Evolutionary conservation across 1,140 invertebrate species (phyloP).

Genomic region (Drosophila melanogaster): Release_6_plus_ISO1_MT NT_033779.5:6188501-6189000

Average conservation of each 20-base stretch:
- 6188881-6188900: constrained; percentile 81
- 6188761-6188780: constrained; percentile 18
- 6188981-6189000: constrained; percentile 79
- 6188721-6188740: too few relatives aligned
- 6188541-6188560: constrained; percentile 68
- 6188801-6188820: constrained; percentile 68
- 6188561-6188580: constrained; percentile 75
- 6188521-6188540: constrained; percentile 64
- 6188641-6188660: constrained; percentile 70
- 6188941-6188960: constrained; percentile 33
- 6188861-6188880: constrained; percentile 69
- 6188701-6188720: too few relatives aligned
- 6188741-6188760: not conserved
- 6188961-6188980: constrained; percentile 57
- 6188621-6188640: constrained; percentile 23
- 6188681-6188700: not conserved
- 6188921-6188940: constrained; percentile 64
- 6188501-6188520: constrained; percentile 11
- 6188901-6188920: constrained; percentile 82
- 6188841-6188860: constrained; percentile 17
- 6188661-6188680: constrained; percentile 67
- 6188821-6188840: constrained; percentile 58
- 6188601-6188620: constrained; percentile 51
- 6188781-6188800: not conserved
- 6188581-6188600: constrained; percentile 65